Evolutionary conservation across 2,888 invertebrate species (phyloP).

Genomic region (Melanostoma mellinum): DNA sequence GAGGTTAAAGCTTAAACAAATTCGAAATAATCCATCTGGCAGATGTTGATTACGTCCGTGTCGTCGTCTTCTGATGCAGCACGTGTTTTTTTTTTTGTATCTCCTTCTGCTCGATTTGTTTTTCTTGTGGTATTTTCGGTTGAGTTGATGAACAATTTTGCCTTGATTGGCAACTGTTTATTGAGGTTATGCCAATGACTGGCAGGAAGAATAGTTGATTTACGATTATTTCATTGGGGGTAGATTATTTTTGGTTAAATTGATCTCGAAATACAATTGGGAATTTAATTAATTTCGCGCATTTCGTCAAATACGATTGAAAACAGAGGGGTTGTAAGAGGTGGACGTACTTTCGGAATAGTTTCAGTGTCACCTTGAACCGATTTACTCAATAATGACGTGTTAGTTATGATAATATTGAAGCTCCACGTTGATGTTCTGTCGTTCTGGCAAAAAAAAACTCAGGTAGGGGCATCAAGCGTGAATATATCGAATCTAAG

Average conservation of each 20-base stretch:
- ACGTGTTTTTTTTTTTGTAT: constrained; percentile 34
- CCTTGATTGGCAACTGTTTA: constrained; percentile 59
- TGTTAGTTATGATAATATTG: too few species aligned
- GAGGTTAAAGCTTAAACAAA: constrained; percentile 62
- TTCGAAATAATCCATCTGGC: constrained; percentile 71
- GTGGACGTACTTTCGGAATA: constrained; percentile 9
- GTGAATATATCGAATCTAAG: too few species aligned
- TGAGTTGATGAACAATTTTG: constrained; percentile 34
- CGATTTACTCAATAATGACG: too few species aligned
- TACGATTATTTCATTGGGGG: constrained; percentile 32
- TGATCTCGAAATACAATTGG: background rate
- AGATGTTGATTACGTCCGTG: constrained; percentile 57
- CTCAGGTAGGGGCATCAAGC: too few species aligned
- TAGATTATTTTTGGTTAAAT: constrained; percentile 18
- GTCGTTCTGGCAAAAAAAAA: too few species aligned
- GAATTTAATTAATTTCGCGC: constrained; percentile 7
- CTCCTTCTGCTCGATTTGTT: background rate
- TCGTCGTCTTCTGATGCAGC: constrained; percentile 60
- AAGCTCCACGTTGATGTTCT: too few species aligned
- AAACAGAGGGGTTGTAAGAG: background rate
- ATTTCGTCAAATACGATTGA: background rate
- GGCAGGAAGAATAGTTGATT: constrained; percentile 47
- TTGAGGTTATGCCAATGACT: constrained; percentile 62
- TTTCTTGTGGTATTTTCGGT: constrained; percentile 3
- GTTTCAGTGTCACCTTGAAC: background rate